Evolutionary conservation across 2,113 vertebrate species (phyloP).

Genomic region (western clawed frog (Xenopus tropicalis)): DNA sequence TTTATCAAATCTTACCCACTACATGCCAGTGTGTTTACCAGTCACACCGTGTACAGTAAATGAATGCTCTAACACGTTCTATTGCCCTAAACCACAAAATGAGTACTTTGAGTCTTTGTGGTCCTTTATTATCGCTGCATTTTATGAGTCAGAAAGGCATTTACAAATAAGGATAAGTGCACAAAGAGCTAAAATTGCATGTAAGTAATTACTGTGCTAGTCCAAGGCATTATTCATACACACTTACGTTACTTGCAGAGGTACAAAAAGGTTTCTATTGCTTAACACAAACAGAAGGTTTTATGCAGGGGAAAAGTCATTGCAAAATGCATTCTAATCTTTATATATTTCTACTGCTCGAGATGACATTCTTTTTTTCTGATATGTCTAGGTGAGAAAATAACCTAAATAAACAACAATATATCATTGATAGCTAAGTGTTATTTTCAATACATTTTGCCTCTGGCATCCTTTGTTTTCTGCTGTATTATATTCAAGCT

Average conservation of each 20-base stretch:
- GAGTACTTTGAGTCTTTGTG: conserved; percentile 28
- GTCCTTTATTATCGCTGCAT: conserved; percentile 26
- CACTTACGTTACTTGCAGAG: conserved; percentile 6
- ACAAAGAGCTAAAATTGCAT: conserved; percentile 26
- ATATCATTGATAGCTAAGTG: too few relatives aligned
- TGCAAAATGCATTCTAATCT: background rate
- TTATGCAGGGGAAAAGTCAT: conserved; percentile 2
- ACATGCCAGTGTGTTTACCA: conserved; percentile 14
- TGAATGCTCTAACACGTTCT: conserved; percentile 28
- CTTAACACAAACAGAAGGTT: conserved; percentile 15
- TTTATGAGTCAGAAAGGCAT: conserved; percentile 33
- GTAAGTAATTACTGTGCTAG: conserved; percentile 33
- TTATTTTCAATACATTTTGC: too few relatives aligned
- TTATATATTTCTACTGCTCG: too few relatives aligned
- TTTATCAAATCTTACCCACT: background rate
- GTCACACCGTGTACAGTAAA: conserved; percentile 23
- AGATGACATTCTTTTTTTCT: too few relatives aligned
- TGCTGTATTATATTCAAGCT: too few relatives aligned
- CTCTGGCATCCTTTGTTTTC: too few relatives aligned
- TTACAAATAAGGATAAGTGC: conserved; percentile 35
- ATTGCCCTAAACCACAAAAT: conserved; percentile 34
- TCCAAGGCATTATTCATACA: conserved; percentile 22
- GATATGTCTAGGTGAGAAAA: too few relatives aligned
- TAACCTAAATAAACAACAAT: too few relatives aligned
- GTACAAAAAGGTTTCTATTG: conserved; percentile 3